Evolutionary conservation across 35 echinoderm and acorn worm genomes (phyloP), one percentile per base, ranked within the genome.

Genomic region (Apostichopus japonicus): DNA sequence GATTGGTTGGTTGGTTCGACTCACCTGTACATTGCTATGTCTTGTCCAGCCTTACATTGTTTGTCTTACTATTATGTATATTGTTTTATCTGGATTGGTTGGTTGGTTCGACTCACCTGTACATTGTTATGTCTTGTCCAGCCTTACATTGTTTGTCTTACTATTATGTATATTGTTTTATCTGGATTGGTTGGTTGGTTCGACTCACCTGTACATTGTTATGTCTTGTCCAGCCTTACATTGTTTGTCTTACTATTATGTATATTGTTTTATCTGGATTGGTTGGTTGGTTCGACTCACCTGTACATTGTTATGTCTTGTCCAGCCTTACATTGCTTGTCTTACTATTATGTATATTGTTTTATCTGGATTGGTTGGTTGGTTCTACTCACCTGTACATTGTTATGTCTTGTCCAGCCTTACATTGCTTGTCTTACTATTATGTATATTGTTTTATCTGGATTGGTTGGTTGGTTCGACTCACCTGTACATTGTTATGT

Each of bases 11-110:
- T 44, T 44, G 33, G 33, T 44, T 44, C 33, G 2, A 92, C 93
- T 67, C 79, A 98, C 97, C 94, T 99, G 94, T 95, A 99, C 56
- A 95, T 95, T 83, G 81, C 87, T 15, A 96, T 95, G 13, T 79
- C 77, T n/a, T n/a, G n/a, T n/a, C n/a, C n/a, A n/a, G 78, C 16
- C 10, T 19, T 13, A 13, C 33, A 80, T 14, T 24, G 14, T 22
- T 75, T 84, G 88, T 22, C 65, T 83, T 23, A 82, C 23, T 77
- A 14, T 23, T 78, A 44, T 4, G 33, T 44, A 44, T 44, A 44
- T 44, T 44, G 33, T 44, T 44, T 44, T 0, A 44, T 44, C 33
- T 44, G 33, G 33, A 44, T 44, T 44, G 33, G 33, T 44, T 44
- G 2, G 33, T 44, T 44, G 33, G 33, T 44, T 44, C 33, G 2